Conservation (phyloP, 2,797 vertebrate species). For the Gallinago nigripennis region DNA sequence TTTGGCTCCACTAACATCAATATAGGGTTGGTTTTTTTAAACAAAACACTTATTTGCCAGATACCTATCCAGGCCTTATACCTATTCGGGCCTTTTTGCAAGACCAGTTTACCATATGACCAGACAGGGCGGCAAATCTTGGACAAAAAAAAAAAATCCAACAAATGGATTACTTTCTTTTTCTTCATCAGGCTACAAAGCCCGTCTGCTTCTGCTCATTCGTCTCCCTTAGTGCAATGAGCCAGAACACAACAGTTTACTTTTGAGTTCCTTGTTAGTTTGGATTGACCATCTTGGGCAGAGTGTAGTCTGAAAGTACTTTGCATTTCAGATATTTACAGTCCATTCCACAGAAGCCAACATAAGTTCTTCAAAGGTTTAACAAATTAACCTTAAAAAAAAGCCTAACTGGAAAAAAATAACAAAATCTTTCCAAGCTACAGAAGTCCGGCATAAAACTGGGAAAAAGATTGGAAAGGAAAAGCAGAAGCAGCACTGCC, state of each 20-base stretch:
- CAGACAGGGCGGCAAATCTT: neutral
- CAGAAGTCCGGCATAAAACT: neutral
- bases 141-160: neutral
- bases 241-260: neutral
- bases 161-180: neutral
- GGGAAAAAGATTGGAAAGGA: neutral
- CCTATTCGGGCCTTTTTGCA: neutral
- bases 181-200: neutral
- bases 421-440: neutral
- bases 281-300: neutral
- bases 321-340: neutral
- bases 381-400: neutral
- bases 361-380: neutral
- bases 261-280: neutral
- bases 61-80: neutral
- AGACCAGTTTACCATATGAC: neutral
- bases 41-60: neutral
- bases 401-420: neutral
- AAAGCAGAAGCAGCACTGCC: neutral
- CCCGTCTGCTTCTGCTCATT: neutral
- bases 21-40: neutral
- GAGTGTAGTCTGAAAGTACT: neutral
- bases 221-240: neutral
- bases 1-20: neutral
- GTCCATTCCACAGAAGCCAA: neutral